Evolutionary conservation across 2,113 vertebrate species (phyloP).

Genomic region (Gymnocephalus cernua): DNA sequence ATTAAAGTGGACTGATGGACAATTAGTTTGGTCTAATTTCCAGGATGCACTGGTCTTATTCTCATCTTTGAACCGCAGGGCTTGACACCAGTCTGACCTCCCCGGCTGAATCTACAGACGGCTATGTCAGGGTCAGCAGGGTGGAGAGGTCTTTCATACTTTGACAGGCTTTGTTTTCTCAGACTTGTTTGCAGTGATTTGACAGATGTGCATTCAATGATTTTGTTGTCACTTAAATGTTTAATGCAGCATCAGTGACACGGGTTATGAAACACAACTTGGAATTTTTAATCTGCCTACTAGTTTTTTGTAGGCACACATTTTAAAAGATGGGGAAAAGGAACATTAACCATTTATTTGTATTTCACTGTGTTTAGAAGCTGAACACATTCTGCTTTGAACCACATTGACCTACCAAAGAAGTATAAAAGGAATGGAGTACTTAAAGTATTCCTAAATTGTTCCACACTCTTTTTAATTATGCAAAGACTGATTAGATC

Average conservation of each 20-base stretch:
- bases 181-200: constrained; percentile 52
- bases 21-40: constrained; percentile 83
- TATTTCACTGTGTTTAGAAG: background rate
- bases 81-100: constrained; percentile 60
- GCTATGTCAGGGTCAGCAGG: constrained; percentile 31
- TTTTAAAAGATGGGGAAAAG: background rate
- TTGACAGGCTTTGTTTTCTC: constrained; percentile 38
- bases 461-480: constrained; percentile 38
- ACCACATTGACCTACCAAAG: background rate
- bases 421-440: background rate
- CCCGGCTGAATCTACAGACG: constrained; percentile 24
- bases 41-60: constrained; percentile 69
- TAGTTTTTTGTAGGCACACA: background rate
- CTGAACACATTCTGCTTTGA: background rate
- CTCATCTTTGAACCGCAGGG: constrained; percentile 74
- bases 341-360: background rate
- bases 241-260: constrained; percentile 19
- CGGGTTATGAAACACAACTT: background rate
- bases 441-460: constrained; percentile 35
- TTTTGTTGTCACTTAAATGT: constrained; percentile 44
- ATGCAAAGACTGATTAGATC: constrained; percentile 60
- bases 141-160: constrained; percentile 49
- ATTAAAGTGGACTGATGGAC: constrained; percentile 82
- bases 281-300: background rate
- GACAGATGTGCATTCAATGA: constrained; percentile 39